Evolutionary conservation across 2,888 invertebrate genomes (phyloP), one percentile per base, ranked within the genome.

Genomic region (Temnothorax ravouxi): DNA sequence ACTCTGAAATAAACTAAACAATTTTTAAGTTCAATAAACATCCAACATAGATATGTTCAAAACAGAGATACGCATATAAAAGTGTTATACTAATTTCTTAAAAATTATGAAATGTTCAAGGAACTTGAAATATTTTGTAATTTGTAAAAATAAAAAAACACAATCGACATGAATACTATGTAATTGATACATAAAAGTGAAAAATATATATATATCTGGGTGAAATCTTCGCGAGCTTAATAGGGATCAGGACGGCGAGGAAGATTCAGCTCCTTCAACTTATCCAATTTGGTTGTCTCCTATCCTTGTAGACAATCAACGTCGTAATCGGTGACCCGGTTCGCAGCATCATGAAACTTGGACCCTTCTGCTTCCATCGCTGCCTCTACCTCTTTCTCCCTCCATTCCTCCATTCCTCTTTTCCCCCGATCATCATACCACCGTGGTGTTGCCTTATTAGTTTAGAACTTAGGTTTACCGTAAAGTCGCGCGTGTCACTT

Each of bases 271-370:
- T 90, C 88, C 91, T 92, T 91, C 88, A 93, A 93, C 91, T 93
- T 93, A 90, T 91, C 91, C 93, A 93, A 93, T 93, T 93, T 92
- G 90, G 93, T 89, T 88, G 88, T 89, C 86, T 89, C 91, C 90
- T 34, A 34, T 34, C 34, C 34, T 34, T 89, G 86, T 89, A 91
- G 91, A 92, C 92, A 93, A 93, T 93, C 93, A 92, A 92, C 92
- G 90, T 89, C 88, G 90, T 93, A 93, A 94, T 93, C 93, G 94
- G 93, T 92, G 93, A 93, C 92, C 91, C 89, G 92, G 91, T 93
- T 91, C 90, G 83, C 88, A 87, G 86, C 87, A 91, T 86, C 85
- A 86, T 83, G 87, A 89, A 86, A 90, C 88, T 88, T 88, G 88
- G 87, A 88, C 88, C 89, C 86, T 90, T 91, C 89, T 90, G 88